Evolutionary conservation across 2,888 invertebrate species (phyloP).

Genomic region (Folsomia manolachei): DNA sequence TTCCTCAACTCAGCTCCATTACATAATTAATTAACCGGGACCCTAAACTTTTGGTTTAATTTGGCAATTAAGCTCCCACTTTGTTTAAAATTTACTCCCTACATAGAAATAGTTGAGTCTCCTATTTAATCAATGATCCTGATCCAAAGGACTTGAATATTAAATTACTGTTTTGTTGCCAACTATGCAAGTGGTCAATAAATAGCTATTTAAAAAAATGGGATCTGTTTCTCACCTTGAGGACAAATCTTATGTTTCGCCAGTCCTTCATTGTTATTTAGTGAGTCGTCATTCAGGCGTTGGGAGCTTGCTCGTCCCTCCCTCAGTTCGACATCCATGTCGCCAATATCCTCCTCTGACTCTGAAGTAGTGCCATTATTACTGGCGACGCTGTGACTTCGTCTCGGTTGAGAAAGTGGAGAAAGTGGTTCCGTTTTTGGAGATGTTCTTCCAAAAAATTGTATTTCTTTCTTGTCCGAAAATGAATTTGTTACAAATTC

Average conservation of each 20-base stretch:
- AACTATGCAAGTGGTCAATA: no score
- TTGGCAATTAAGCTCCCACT: conserved; percentile 32
- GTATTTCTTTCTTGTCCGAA: conserved; percentile 55
- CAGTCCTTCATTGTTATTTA: conserved; percentile 16
- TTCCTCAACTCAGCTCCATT: conserved; percentile 28
- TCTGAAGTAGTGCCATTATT: conserved; percentile 8
- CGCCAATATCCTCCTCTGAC: conserved; percentile 11
- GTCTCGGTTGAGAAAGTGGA: conserved; percentile 21
- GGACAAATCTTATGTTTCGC: no score
- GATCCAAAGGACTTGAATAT: no score
- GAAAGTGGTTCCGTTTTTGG: conserved; percentile 45
- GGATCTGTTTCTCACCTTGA: no score
- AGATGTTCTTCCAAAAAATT: conserved; percentile 29
- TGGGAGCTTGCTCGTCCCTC: no score
- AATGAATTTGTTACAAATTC: conserved; percentile 87
- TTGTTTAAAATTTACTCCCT: not conserved
- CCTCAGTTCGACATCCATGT: conserved; percentile 9
- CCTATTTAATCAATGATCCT: no score
- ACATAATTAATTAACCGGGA: conserved; percentile 45
- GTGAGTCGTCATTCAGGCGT: not conserved
- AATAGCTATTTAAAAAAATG: no score
- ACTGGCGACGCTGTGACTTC: not conserved
- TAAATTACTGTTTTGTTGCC: no score
- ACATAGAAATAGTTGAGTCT: no score
- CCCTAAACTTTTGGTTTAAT: conserved; percentile 41